Base-by-base conservation (phyloP, 2,888 invertebrate genomes). In the Emmelina monodactyla region DNA sequence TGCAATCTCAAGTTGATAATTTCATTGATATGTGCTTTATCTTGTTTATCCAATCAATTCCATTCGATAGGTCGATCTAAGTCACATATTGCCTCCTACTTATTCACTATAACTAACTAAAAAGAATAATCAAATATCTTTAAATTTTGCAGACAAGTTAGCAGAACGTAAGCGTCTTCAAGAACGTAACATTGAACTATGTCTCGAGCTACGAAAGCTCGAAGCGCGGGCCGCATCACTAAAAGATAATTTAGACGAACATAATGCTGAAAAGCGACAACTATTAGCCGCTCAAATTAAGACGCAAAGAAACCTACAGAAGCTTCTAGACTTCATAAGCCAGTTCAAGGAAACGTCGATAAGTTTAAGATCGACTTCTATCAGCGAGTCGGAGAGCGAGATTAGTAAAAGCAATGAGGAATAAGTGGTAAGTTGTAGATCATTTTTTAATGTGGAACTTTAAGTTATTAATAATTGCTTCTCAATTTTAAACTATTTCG, bases 271-370 rank as follows among this genome's bases (percentile, higher is more conserved):
- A 49, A 80, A 80, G 42, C 55, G 78, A 2, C 69, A 78, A 38
- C 52, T 81, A 10, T 48, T 81, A 9, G 65, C 79, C 2, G 73
- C 75, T 41, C 79, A 81, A 49, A 76, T 80, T 14, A 66, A 72
- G 41, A 80, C 76, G 2, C 79, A 78, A 50, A 60, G 76, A 41
- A 73, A 79, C 49, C 59, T 81, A 10, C 78, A 80, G 57, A 78
- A 76, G 38, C 65, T 81, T 6, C 59, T 81, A 3, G 80, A 80
- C 47, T 80, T 81, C 49, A 73, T 81, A 47, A 70, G 76, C 35
- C 78, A 75, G 41, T 81, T 81, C 39, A 76, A 76, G 38, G 76
- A 78, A 45, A 73, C 76, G 16, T 73, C 78, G 1, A 58, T 73
- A 32, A 75, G 75, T 35, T 49, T 70, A 22, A 60, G 62, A 1